phyloP scores from a whole-genome alignment of 2,113 vertebrate species.

The Danio rerio region GRCz12tu NC_133184.1:10911501-10912000 shows the following conservation, averaged over 20 bases:
- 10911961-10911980: slow-evolving; percentile 76
- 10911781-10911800: slow-evolving; percentile 81
- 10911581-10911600: too few relatives aligned
- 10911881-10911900: neutral
- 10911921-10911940: slow-evolving; percentile 82
- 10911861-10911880: neutral
- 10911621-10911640: too few relatives aligned
- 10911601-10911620: too few relatives aligned
- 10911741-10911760: slow-evolving; percentile 79
- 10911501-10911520: too few relatives aligned
- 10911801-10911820: slow-evolving; percentile 83
- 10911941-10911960: slow-evolving; percentile 83
- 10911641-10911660: neutral
- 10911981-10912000: slow-evolving; percentile 63
- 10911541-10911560: too few relatives aligned
- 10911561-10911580: too few relatives aligned
- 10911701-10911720: slow-evolving; percentile 81
- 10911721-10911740: slow-evolving; percentile 80
- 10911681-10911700: slow-evolving; percentile 72
- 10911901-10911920: slow-evolving; percentile 74
- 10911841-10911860: neutral
- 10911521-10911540: too few relatives aligned
- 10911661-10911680: neutral
- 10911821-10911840: slow-evolving; percentile 70
- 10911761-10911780: slow-evolving; percentile 85